Percentiles rank a stretch among this genome's conserved stretches.
Conservation (phyloP, 1,140 invertebrate species). For the Scylla paramamosain region DNA sequence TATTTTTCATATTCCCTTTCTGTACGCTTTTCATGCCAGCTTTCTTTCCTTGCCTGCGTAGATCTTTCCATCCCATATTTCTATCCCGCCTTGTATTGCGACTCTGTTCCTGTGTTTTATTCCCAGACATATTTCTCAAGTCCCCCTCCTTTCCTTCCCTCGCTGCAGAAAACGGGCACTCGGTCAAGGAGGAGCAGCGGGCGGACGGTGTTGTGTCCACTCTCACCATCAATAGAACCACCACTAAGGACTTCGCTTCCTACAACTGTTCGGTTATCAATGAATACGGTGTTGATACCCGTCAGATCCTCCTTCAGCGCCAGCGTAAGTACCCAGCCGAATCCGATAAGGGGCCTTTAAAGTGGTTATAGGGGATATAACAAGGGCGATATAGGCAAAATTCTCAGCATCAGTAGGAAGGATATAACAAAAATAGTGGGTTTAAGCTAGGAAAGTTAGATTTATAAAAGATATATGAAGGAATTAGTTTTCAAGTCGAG, state of each 20-base stretch:
- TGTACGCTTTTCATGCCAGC: neutral
- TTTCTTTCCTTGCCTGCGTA: neutral
- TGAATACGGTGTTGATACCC: constrained; percentile 91
- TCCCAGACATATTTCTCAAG: neutral
- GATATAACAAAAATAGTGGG: neutral
- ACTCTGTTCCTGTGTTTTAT: neutral
- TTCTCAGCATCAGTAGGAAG: too few relatives aligned
- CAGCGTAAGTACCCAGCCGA: constrained; percentile 87
- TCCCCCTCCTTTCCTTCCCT: neutral
- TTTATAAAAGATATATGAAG: too few relatives aligned
- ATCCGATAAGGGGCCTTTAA: neutral
- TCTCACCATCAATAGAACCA: constrained; percentile 92
- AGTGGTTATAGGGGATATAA: too few relatives aligned
- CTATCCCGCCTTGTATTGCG: neutral
- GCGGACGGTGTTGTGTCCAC: constrained; percentile 88
- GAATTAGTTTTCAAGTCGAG: too few relatives aligned
- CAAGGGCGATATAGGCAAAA: too few relatives aligned
- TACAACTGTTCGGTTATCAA: constrained; percentile 97
- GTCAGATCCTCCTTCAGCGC: constrained; percentile 90
- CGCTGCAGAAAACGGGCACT: constrained; percentile 36
- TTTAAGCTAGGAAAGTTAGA: too few relatives aligned
- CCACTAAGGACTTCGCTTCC: constrained; percentile 91
- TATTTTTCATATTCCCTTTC: neutral
- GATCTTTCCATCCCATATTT: too few relatives aligned
- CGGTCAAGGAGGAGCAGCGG: constrained; percentile 81